Base-by-base conservation (phyloP, 92 coral and sea anemone species). In the Isaurus tuberculatus region DNA sequence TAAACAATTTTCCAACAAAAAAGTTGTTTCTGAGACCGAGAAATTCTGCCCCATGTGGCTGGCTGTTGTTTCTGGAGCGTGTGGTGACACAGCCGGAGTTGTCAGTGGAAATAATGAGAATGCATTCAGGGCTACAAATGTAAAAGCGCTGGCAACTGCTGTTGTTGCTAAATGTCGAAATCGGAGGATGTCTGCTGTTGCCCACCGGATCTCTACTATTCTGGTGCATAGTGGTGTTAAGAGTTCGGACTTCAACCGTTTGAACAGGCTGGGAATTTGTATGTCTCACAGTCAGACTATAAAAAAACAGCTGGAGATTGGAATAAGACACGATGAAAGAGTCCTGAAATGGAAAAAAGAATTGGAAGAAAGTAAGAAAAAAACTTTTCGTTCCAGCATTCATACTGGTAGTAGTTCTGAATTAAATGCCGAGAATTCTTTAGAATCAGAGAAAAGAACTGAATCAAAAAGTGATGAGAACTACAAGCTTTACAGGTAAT, bases 201-300 rank as follows among this genome's bases (percentile, higher is more conserved):
- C 81, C 37, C 81, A 74, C 28, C 49, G 81, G 42, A 58, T 46
- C 42, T 74, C 65, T 27, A 23, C 67, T 17, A 26, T 74, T 25
- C 67, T 74, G 42, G 37, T 74, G 51, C 81, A 74, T 19, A 74
- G 81, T 44, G 65, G 65, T 15, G 81, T 30, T 65, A 74, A 74
- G 44, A 74, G 81, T 19, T n/a, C 36, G 5, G 81, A 74, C 27
- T 74, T 74, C 61, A 49, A 25, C 2, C 32, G 65, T 57, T 74
- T 74, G 43, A 74, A 74, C 44, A 65, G 72, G 13, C 87, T 81
- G 25, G 90, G 86, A 1, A 73, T 87, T 75, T 87, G 90, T 22
- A 72, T 87, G 90, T 87, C 90, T n/a, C 90, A 87, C 49, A 27
- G 34, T 2, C 46, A 72, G 27, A 73, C 87, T 9, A 63, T 81